Percentiles rank a stretch among this genome's conserved stretches.
phyloP scores from a whole-genome alignment of 2,797 vertebrate genomes.

The Myripristis jacobus region DNA sequence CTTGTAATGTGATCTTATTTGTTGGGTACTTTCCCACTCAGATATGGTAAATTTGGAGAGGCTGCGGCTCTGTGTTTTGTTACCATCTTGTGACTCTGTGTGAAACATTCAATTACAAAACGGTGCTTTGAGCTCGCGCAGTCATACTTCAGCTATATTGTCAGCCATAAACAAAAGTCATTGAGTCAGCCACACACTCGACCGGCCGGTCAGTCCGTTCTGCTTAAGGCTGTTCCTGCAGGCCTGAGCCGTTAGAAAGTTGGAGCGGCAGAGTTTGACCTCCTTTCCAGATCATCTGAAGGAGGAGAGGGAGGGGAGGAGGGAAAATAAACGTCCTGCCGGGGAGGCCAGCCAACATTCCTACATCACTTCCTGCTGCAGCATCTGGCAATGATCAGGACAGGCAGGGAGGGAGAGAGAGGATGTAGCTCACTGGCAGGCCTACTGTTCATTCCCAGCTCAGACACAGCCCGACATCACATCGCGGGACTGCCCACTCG shows the following conservation, averaged over 20 bases:
- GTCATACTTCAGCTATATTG: no score
- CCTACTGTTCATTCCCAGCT: constrained; percentile 50
- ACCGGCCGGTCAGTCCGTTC: constrained; percentile 24
- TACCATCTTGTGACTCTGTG: constrained; percentile 10
- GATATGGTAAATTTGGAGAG: constrained; percentile 28
- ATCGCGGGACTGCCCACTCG: constrained; percentile 59
- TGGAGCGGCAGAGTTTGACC: constrained; percentile 69
- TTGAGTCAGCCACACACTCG: neutral
- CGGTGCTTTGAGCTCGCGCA: constrained; percentile 17
- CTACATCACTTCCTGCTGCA: constrained; percentile 81
- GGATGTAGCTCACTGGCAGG: constrained; percentile 59
- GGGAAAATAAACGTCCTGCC: constrained; percentile 74
- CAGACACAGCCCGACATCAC: constrained; percentile 41
- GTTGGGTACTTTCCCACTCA: neutral
- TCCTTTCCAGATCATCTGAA: constrained; percentile 74
- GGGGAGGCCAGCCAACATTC: constrained; percentile 75
- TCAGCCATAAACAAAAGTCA: neutral
- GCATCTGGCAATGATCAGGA: constrained; percentile 83
- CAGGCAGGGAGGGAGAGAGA: constrained; percentile 47
- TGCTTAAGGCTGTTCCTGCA: constrained; percentile 40
- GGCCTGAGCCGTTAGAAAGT: constrained; percentile 58
- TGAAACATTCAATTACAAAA: constrained; percentile 33
- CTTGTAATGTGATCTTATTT: no score
- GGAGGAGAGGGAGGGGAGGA: constrained; percentile 42
- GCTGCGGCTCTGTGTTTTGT: neutral